Base-by-base conservation (phyloP, 2,888 invertebrate species). In the Mellilla xanthometata region DNA sequence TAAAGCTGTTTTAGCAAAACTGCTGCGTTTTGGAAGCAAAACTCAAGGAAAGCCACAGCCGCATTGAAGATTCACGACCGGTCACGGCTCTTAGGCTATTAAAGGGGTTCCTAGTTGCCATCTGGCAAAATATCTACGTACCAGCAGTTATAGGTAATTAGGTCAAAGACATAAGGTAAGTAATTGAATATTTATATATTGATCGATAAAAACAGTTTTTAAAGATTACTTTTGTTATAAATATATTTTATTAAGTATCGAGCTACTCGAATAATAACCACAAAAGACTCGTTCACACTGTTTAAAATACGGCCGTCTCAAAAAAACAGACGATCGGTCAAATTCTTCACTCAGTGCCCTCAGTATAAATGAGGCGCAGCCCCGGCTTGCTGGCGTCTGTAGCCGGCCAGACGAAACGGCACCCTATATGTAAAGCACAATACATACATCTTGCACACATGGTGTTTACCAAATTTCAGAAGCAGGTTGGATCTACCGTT, bases 321-420 rank as follows among this genome's bases (percentile, higher is more conserved):
- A 23, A 7, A 32, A 38, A 44, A 38, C 23, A 9, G 38, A 11
- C 23, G 2, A 45, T 32, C 31, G 26, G 30, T 38, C 11, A 22
- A 13, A 34, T 19, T 19, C 35, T 23, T 47, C 48, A 50, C 42
- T n/a, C n/a, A n/a, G n/a, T 51, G 38, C 54, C 51, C 52, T 55
- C 56, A 52, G 43, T 53, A 54, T 52, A 42, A 53, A 49, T 56
- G 65, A 68, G 65, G 64, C 63, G 67, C 39, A n/a, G n/a, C n/a
- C n/a, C 29, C 12, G 33, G 24, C 27, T 2, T 2, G 13, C 8
- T 10, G 27, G 65, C 70, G 68, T 59, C 69, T 52, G 56, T 67
- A 68, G 70, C 68, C 65, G 81, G 72, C 80, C 70, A 84, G 86
- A 85, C 85, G 66, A 72, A 71, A 64, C 68, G 84, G 77, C 81